Percentiles rank a stretch among this genome's conserved stretches.
phyloP scores from a whole-genome alignment of 92 coral and sea anemone genomes.

The Pocillopora grandis region DNA sequence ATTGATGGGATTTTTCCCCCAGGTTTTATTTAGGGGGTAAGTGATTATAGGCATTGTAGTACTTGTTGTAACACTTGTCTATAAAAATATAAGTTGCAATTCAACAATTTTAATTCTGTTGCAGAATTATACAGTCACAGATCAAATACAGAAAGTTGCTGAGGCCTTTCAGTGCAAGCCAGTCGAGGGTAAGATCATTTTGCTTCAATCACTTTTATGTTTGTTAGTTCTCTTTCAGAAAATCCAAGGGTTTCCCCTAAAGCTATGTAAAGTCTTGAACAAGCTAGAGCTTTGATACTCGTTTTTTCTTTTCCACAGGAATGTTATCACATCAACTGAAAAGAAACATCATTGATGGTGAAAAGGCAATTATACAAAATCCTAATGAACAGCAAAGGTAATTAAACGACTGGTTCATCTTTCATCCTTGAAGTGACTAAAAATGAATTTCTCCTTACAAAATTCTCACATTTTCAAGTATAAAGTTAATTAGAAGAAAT shows the following conservation, averaged over 20 bases:
- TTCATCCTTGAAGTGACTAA: background rate
- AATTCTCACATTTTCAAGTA: too few species aligned
- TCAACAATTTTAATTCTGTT: background rate
- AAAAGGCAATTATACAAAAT: conserved; percentile 91
- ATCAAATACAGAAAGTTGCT: conserved; percentile 87
- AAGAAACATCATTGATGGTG: conserved; percentile 92
- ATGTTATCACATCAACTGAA: conserved; percentile 95
- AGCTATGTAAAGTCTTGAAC: background rate
- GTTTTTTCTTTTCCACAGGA: conserved; percentile 46
- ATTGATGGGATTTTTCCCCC: too few species aligned
- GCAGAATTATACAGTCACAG: conserved; percentile 88
- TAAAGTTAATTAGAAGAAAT: too few species aligned
- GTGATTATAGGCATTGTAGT: too few species aligned
- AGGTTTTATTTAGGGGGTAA: too few species aligned
- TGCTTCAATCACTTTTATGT: background rate
- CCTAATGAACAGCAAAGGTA: conserved; percentile 94
- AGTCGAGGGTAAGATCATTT: conserved; percentile 77
- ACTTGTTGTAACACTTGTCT: too few species aligned
- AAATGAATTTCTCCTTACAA: too few species aligned
- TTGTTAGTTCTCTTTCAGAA: background rate
- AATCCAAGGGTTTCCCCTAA: background rate
- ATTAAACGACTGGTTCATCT: background rate
- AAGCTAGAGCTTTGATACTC: background rate
- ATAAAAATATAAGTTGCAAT: background rate
- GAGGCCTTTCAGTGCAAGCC: conserved; percentile 91